These are phyloP conservation scores for Drosophila aff. DNA, from an alignment of 1,140 invertebrate genomes.

Conservation along the genomic window DNA sequence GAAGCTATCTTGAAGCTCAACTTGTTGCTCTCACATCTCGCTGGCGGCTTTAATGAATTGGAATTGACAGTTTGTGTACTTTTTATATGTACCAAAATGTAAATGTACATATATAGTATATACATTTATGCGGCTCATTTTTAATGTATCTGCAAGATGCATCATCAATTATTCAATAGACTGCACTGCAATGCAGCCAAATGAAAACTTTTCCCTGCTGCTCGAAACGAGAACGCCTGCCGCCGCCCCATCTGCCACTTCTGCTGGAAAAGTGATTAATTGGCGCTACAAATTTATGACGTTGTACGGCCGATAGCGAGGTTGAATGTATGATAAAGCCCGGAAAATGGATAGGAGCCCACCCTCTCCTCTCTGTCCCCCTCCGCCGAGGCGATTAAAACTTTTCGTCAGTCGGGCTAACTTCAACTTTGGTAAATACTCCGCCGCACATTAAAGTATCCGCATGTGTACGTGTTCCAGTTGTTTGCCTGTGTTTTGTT, in stretches of 20 bases:
- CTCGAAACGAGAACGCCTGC: constrained; percentile 1
- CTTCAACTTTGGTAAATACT: constrained; percentile 64
- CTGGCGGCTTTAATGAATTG: constrained; percentile 48
- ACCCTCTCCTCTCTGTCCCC: not conserved
- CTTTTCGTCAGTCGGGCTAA: constrained; percentile 58
- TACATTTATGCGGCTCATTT: constrained; percentile 14
- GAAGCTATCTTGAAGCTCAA: constrained; percentile 32
- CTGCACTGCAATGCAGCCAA: constrained; percentile 62
- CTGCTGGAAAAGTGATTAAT: constrained; percentile 70
- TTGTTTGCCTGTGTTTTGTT: constrained; percentile 34
- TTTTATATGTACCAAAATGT: constrained; percentile 9
- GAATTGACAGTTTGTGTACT: constrained; percentile 60
- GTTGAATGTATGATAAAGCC: constrained; percentile 81
- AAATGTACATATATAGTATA: constrained; percentile 20
- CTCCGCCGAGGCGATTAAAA: constrained; percentile 62
- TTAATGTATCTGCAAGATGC: constrained; percentile 63
- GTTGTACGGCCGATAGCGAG: constrained; percentile 71
- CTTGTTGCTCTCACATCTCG: constrained; percentile 56
- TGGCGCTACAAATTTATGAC: constrained; percentile 83
- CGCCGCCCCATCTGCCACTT: not conserved
- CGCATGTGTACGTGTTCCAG: constrained; percentile 23
- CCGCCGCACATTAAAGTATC: constrained; percentile 51
- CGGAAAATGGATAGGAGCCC: constrained; percentile 28
- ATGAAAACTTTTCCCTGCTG: constrained; percentile 44
- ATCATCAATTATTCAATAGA: constrained; percentile 72